Conservation (phyloP, 2,797 vertebrate species). For the Pitangus sulphuratus region DNA sequence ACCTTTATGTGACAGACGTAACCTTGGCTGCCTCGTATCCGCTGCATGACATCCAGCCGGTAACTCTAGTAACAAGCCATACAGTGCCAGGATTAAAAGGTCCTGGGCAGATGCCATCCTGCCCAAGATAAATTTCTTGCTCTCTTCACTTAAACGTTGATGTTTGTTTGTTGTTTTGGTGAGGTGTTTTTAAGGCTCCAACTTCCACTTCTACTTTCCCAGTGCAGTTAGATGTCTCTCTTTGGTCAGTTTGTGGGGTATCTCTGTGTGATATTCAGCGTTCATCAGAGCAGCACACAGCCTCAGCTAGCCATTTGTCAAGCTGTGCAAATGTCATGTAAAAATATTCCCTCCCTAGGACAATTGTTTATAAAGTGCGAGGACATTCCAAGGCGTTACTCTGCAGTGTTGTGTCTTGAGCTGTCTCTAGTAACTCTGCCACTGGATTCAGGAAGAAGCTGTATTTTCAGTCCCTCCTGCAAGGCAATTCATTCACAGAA, state of each 20-base stretch:
- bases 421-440: constrained; percentile 60
- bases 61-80: constrained; percentile 59
- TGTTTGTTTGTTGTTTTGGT: constrained; percentile 9
- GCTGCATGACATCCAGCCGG: constrained; percentile 37
- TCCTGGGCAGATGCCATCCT: constrained; percentile 68
- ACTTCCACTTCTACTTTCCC: constrained; percentile 57
- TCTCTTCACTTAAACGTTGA: constrained; percentile 43
- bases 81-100: constrained; percentile 63
- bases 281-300: constrained; percentile 64
- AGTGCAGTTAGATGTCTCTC: constrained; percentile 26
- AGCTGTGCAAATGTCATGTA: constrained; percentile 62
- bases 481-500: constrained; percentile 72
- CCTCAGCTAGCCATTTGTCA: constrained; percentile 68
- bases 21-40: constrained; percentile 61
- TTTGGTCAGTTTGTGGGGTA: constrained; percentile 47
- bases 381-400: constrained; percentile 73
- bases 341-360: constrained; percentile 62
- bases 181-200: constrained; percentile 9
- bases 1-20: constrained; percentile 74
- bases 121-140: constrained; percentile 18
- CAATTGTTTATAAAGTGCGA: constrained; percentile 69
- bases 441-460: constrained; percentile 63
- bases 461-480: constrained; percentile 68
- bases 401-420: constrained; percentile 65
- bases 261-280: constrained; percentile 9